Conservation (phyloP, 2,113 vertebrate species). For the Thamnaconus septentrionalis region DNA sequence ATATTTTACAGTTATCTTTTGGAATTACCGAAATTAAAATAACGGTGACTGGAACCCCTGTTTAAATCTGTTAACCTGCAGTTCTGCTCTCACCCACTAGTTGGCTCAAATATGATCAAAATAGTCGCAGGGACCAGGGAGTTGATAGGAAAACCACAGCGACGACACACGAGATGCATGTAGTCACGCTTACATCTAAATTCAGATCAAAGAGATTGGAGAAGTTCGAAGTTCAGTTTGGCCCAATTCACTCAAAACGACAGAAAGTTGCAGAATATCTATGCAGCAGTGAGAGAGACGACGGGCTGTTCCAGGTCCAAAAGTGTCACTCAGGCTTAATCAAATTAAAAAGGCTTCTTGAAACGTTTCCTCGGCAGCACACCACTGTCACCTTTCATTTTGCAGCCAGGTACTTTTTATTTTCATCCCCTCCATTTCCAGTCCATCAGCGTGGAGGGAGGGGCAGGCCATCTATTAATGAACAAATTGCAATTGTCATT, state of each 20-base stretch:
- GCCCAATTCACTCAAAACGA: no score
- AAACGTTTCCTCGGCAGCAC: conserved; percentile 17
- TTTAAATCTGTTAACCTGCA: neutral
- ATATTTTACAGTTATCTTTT: neutral
- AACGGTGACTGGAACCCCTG: neutral
- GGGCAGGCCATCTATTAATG: conserved; percentile 48
- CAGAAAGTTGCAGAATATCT: no score
- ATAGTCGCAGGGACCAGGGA: no score
- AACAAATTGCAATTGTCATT: conserved; percentile 49
- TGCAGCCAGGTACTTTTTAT: conserved; percentile 10
- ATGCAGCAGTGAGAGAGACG: no score
- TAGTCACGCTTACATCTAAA: no score
- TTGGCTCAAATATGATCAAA: neutral
- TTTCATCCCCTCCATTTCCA: conserved; percentile 21
- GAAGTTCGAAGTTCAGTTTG: no score
- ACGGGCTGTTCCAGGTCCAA: neutral
- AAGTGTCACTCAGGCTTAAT: conserved; percentile 20
- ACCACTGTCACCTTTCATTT: conserved; percentile 28
- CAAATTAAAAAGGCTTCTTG: conserved; percentile 16
- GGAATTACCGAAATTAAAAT: neutral
- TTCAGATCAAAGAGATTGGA: no score
- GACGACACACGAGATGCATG: no score
- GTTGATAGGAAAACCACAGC: no score
- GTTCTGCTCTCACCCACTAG: neutral
- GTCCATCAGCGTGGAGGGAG: conserved; percentile 26